Percentiles rank a stretch among this genome's conserved stretches.
phyloP scores from a whole-genome alignment of 2,888 invertebrate genomes.

The Entomobrya multifasciata region DNA sequence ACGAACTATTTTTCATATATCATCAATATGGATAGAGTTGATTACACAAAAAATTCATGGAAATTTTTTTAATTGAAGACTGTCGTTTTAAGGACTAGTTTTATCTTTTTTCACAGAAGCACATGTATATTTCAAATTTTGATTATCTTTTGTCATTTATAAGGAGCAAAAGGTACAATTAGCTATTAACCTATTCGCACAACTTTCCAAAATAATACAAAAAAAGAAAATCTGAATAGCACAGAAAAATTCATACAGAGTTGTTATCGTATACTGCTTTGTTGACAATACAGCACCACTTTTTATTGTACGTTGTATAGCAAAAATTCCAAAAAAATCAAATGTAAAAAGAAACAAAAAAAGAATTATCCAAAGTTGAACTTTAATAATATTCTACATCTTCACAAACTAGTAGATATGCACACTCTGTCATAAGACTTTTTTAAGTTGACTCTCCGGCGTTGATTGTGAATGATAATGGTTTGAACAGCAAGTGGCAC shows the following conservation, averaged over 20 bases:
- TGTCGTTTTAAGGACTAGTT: too few relatives aligned
- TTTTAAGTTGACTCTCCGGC: neutral
- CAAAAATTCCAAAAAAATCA: conserved; percentile 5
- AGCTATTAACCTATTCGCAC: too few relatives aligned
- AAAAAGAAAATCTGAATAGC: too few relatives aligned
- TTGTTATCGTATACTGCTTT: conserved; percentile 9
- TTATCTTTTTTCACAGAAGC: too few relatives aligned
- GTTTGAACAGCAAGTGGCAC: conserved; percentile 2
- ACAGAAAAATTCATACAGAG: neutral
- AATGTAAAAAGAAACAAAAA: conserved; percentile 2
- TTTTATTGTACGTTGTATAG: neutral
- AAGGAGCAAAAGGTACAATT: too few relatives aligned
- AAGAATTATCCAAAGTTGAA: neutral
- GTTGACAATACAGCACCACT: conserved; percentile 26
- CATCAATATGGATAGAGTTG: neutral
- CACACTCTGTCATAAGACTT: neutral
- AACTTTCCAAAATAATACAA: too few relatives aligned
- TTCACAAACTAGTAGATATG: conserved; percentile 1
- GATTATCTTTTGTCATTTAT: too few relatives aligned
- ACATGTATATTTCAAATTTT: too few relatives aligned
- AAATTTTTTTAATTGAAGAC: too few relatives aligned
- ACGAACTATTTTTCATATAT: neutral
- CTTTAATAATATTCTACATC: neutral
- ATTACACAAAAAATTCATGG: neutral
- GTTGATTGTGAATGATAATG: neutral